A percentile compares a stretch with the other conserved stretches of the same genome.
Conservation (phyloP, 2,797 vertebrate species). For the Sebastes ruberrimus region DNA sequence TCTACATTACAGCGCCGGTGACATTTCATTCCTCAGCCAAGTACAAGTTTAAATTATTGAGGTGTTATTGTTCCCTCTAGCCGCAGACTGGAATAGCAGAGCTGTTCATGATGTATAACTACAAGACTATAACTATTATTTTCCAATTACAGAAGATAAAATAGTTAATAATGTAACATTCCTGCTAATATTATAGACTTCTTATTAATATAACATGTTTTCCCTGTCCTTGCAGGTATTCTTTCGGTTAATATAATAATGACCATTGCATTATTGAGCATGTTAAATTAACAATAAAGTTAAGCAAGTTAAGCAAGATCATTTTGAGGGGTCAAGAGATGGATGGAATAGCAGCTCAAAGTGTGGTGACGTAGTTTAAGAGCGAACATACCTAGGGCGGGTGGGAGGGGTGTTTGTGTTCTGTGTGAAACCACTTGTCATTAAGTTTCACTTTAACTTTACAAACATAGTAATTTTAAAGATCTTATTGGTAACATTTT, state of each 20-base stretch:
- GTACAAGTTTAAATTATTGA: constrained; percentile 49
- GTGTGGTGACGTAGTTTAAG: no score
- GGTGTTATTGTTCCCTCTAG: constrained; percentile 6
- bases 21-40: constrained; percentile 84
- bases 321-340: neutral
- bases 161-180: neutral
- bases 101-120: neutral
- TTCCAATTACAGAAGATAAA: neutral
- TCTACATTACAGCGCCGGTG: constrained; percentile 26
- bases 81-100: neutral
- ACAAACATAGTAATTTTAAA: no score
- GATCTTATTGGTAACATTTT: no score
- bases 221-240: neutral
- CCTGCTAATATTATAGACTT: neutral
- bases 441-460: no score
- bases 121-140: neutral
- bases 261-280: neutral
- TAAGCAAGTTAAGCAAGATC: neutral
- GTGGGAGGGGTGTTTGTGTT: no score
- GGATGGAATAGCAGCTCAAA: neutral
- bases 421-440: no score
- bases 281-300: neutral
- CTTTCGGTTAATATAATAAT: neutral
- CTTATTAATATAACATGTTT: neutral
- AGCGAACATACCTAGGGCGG: no score